Conservation (phyloP, 2,797 vertebrate genomes). For the Cossypha polioptera region DNA sequence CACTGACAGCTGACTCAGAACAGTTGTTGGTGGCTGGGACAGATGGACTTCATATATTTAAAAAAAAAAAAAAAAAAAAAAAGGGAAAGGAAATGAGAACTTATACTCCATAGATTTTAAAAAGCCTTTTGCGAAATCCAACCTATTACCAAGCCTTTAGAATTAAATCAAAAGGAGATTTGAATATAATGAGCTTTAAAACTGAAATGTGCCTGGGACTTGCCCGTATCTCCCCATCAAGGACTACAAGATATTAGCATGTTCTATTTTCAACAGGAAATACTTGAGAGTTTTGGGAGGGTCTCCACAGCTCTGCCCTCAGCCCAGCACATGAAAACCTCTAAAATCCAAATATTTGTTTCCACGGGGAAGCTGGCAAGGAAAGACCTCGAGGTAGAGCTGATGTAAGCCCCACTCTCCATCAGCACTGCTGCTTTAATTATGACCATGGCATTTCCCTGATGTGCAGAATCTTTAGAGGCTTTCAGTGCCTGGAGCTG, state of each 20-base stretch:
- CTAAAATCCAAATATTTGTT: background rate
- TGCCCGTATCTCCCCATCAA: background rate
- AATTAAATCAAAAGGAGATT: background rate
- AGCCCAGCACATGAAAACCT: background rate
- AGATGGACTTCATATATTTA: constrained; percentile 51
- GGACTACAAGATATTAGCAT: background rate
- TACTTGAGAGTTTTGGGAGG: background rate
- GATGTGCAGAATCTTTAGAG: background rate
- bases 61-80: background rate
- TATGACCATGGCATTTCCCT: background rate
- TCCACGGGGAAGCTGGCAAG: background rate
- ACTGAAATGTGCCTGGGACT: background rate
- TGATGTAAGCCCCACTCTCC: background rate
- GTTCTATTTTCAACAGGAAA: background rate
- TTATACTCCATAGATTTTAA: background rate
- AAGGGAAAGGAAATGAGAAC: background rate
- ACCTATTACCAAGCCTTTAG: background rate
- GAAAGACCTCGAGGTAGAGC: background rate
- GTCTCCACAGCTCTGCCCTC: background rate
- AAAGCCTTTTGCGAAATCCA: background rate
- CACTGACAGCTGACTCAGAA: constrained; percentile 65
- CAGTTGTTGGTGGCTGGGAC: constrained; percentile 48
- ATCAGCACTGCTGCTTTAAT: background rate
- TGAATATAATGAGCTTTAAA: background rate
- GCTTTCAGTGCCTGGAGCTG: constrained; percentile 17